Percentiles rank a stretch among this genome's conserved stretches.
phyloP scores from a whole-genome alignment of 2,797 vertebrate genomes.

The Denticeps clupeoides region DNA sequence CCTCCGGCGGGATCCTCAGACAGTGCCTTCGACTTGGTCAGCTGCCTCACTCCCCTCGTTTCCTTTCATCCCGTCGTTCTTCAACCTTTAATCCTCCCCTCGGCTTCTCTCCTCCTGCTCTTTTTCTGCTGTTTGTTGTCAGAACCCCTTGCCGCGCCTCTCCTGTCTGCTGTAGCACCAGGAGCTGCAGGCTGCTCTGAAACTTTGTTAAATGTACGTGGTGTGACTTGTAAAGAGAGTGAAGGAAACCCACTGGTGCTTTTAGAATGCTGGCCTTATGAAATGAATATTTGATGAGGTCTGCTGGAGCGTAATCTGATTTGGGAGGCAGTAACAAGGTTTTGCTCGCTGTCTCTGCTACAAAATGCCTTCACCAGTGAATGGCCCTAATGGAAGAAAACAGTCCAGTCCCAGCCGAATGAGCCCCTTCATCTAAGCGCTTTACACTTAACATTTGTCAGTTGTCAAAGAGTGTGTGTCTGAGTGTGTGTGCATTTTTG shows the following conservation, averaged over 20 bases:
- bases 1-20: conserved; percentile 86
- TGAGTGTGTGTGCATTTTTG: conserved; percentile 10
- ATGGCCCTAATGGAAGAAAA: conserved; percentile 38
- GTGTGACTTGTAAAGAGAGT: conserved; percentile 15
- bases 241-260: conserved; percentile 40
- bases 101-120: conserved; percentile 28
- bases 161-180: conserved; percentile 12
- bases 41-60: too few species aligned
- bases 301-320: conserved; percentile 66
- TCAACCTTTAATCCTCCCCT: conserved; percentile 29
- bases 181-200: too few species aligned
- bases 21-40: conserved; percentile 91
- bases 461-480: conserved; percentile 43
- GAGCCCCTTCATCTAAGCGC: conserved; percentile 65
- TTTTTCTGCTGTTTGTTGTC: conserved; percentile 33
- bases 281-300: conserved; percentile 76
- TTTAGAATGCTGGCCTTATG: conserved; percentile 57
- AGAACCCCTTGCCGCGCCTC: conserved; percentile 25
- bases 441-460: conserved; percentile 64
- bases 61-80: conserved; percentile 16
- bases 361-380: conserved; percentile 22
- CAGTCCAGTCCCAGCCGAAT: conserved; percentile 58
- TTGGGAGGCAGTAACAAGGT: conserved; percentile 65
- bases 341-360: conserved; percentile 37
- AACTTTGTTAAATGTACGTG: conserved; percentile 25